Evolutionary conservation across 92 coral and sea anemone genomes (phyloP).

Genomic region (Porites rus): DNA sequence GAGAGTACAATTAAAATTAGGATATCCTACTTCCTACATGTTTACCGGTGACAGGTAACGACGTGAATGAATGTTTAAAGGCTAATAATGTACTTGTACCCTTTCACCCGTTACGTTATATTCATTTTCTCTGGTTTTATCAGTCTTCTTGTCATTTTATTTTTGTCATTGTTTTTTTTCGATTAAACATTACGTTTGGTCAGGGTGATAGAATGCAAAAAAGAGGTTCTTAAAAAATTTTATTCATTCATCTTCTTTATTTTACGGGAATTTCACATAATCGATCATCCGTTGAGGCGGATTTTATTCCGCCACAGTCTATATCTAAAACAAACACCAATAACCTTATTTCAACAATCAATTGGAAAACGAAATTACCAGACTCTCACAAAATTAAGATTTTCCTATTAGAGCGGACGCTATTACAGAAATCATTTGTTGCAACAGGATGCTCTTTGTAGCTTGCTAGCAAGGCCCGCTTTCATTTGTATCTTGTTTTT

Average conservation of each 20-base stretch:
- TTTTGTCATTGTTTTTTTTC: background rate
- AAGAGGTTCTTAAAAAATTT: too few species aligned
- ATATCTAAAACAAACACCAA: conserved; percentile 19
- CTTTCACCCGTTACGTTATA: too few species aligned
- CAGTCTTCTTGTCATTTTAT: too few species aligned
- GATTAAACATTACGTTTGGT: background rate
- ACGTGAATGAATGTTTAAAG: background rate
- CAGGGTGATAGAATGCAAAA: background rate
- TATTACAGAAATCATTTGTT: background rate
- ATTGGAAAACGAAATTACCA: background rate
- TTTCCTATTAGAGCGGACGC: background rate
- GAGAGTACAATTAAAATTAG: background rate
- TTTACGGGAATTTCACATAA: background rate
- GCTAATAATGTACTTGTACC: too few species aligned
- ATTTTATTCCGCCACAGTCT: conserved; percentile 1
- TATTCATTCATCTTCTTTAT: too few species aligned
- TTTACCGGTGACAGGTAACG: background rate
- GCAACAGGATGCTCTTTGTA: background rate
- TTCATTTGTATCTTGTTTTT: too few species aligned
- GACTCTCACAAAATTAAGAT: too few species aligned
- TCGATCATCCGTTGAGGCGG: background rate
- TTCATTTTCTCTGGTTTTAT: too few species aligned
- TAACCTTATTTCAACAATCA: background rate
- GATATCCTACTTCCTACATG: background rate
- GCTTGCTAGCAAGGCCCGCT: background rate